These are phyloP conservation scores for Therioaphis trifolii DNA, from an alignment of 2,888 invertebrate species.

Conservation along the genomic window DNA sequence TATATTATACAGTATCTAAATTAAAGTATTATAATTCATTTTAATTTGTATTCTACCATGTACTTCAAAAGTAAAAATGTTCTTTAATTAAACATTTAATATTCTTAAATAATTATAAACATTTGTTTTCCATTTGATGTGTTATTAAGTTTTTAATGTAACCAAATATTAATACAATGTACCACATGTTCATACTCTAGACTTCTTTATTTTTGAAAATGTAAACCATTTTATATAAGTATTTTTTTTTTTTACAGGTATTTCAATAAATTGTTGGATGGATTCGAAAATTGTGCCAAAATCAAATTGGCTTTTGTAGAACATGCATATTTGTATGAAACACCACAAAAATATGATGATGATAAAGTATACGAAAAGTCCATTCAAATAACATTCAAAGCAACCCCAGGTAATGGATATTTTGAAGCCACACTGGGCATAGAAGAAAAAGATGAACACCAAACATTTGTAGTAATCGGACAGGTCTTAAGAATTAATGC, in stretches of 20 bases:
- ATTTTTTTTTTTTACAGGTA: conserved; percentile 42
- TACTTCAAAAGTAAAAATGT: too few relatives aligned
- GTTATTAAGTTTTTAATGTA: too few relatives aligned
- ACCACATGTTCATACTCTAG: too few relatives aligned
- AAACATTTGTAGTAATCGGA: conserved; percentile 56
- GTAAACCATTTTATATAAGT: too few relatives aligned
- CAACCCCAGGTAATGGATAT: conserved; percentile 49
- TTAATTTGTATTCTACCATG: too few relatives aligned
- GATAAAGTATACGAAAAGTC: conserved; percentile 62
- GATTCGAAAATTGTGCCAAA: conserved; percentile 62
- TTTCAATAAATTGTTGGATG: conserved; percentile 63
- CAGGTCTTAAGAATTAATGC: conserved; percentile 65
- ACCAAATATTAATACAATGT: too few relatives aligned
- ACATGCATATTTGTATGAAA: conserved; percentile 48
- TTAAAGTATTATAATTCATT: too few relatives aligned
- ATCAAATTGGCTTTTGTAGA: conserved; percentile 64
- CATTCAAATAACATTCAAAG: conserved; percentile 62
- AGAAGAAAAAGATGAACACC: background rate
- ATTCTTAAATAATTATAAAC: too few relatives aligned
- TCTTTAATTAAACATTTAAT: too few relatives aligned
- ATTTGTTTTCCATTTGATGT: too few relatives aligned
- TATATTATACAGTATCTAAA: too few relatives aligned
- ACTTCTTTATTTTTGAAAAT: too few relatives aligned
- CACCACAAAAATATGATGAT: conserved; percentile 59
- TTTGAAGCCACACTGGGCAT: conserved; percentile 62